These are phyloP conservation scores for Scaptomyza polygonia DNA, from an alignment of 2,888 invertebrate genomes.

Conservation along the genomic window DNA sequence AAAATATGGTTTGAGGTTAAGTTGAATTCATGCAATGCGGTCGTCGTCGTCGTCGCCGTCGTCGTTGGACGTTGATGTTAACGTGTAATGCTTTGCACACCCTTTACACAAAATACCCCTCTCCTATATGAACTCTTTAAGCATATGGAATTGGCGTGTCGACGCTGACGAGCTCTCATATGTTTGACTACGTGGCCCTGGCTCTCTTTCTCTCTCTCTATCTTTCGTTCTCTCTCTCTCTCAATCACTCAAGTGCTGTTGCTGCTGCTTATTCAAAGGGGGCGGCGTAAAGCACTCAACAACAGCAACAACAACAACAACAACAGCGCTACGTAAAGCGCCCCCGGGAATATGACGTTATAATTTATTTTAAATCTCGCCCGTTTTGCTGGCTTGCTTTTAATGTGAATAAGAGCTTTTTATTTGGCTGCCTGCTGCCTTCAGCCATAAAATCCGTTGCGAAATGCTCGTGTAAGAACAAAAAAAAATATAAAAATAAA, in stretches of 20 bases:
- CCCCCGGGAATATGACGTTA: constrained; percentile 77
- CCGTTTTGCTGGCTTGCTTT: constrained; percentile 66
- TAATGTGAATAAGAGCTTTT: constrained; percentile 66
- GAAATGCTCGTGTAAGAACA: constrained; percentile 19
- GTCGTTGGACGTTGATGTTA: constrained; percentile 43
- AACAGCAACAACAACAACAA: constrained; percentile 37
- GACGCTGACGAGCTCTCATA: constrained; percentile 63
- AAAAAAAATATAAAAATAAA: background rate
- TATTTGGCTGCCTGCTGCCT: constrained; percentile 39
- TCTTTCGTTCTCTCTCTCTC: constrained; percentile 15
- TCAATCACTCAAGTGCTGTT: constrained; percentile 55
- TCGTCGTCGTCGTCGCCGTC: constrained; percentile 52
- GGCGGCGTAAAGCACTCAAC: constrained; percentile 74
- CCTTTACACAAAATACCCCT: constrained; percentile 23
- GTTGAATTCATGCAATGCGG: constrained; percentile 76
- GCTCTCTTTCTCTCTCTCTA: constrained; percentile 3
- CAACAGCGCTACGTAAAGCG: constrained; percentile 58
- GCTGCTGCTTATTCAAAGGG: constrained; percentile 41
- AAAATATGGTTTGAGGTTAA: constrained; percentile 64
- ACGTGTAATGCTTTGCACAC: constrained; percentile 40
- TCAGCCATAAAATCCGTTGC: constrained; percentile 33
- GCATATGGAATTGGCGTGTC: constrained; percentile 79
- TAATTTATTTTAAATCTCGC: constrained; percentile 79
- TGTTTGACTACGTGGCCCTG: constrained; percentile 17
- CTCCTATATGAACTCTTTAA: constrained; percentile 36